phyloP scores from a whole-genome alignment of 2,888 invertebrate genomes.

The Lordiphosa fenestrarum region DNA sequence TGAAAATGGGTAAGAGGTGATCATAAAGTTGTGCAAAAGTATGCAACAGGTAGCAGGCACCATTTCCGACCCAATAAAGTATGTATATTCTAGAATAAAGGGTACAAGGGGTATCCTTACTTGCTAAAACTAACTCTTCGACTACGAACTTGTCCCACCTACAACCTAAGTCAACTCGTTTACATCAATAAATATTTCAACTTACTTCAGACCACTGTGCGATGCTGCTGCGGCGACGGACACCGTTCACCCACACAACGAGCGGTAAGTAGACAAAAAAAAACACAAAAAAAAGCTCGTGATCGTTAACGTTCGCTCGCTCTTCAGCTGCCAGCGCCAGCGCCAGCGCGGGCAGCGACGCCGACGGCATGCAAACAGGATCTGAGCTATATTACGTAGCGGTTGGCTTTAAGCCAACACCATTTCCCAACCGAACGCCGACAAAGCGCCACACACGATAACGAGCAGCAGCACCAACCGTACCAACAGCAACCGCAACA shows the following conservation, averaged over 20 bases:
- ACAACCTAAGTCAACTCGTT: too few relatives aligned
- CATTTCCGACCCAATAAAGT: too few relatives aligned
- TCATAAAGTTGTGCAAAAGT: too few relatives aligned
- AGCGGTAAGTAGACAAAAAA: constrained; percentile 11
- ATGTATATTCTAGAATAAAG: too few relatives aligned
- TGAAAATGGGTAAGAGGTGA: too few relatives aligned
- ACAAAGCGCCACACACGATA: constrained; percentile 36
- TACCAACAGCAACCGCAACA: constrained; percentile 20
- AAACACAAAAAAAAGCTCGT: constrained; percentile 33
- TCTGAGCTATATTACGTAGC: constrained; percentile 77
- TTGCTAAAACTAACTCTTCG: too few relatives aligned
- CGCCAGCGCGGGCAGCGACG: constrained; percentile 23
- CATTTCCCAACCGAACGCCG: constrained; percentile 72
- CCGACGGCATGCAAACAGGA: constrained; percentile 75
- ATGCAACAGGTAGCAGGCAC: too few relatives aligned
- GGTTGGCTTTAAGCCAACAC: constrained; percentile 77
- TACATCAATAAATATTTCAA: too few relatives aligned
- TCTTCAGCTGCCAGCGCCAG: constrained; percentile 9
- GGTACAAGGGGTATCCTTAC: too few relatives aligned
- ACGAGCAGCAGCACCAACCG: constrained; percentile 27
- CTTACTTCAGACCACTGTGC: constrained; percentile 18
- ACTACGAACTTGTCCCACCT: too few relatives aligned
- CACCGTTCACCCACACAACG: constrained; percentile 5
- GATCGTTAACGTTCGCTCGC: constrained; percentile 27
- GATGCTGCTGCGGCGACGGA: constrained; percentile 13